Conservation (phyloP, 2,113 vertebrate species). For the Epinephelus moara region DNA sequence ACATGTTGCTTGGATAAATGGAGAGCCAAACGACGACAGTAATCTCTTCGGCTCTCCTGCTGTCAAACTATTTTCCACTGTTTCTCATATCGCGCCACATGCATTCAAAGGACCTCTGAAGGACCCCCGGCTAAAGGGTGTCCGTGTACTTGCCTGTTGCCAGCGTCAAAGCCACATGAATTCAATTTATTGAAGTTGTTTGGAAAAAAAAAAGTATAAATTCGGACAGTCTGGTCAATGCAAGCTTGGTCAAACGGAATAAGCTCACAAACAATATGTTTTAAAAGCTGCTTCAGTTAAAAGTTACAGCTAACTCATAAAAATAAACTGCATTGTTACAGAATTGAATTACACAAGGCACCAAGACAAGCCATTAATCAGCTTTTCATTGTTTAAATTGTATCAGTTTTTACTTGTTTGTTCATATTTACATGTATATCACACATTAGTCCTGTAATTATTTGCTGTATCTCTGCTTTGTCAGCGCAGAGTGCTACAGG, state of each 20-base stretch:
- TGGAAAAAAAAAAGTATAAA: neutral
- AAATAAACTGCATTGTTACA: constrained; percentile 17
- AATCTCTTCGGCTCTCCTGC: constrained; percentile 8
- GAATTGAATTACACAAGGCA: constrained; percentile 35
- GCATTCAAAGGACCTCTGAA: constrained; percentile 79
- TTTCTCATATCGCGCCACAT: constrained; percentile 81
- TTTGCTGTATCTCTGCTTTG: neutral
- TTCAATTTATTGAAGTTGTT: fast-evolving
- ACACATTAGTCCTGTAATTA: neutral
- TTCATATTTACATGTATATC: constrained; percentile 11
- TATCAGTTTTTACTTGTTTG: neutral
- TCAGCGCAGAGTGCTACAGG: neutral
- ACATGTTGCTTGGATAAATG: constrained; percentile 64
- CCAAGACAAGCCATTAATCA: constrained; percentile 16
- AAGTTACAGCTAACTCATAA: neutral
- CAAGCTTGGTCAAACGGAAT: neutral
- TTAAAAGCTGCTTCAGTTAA: neutral
- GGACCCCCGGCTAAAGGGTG: constrained; percentile 68
- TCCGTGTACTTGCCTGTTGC: constrained; percentile 66
- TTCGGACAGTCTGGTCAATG: neutral
- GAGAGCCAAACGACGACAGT: neutral
- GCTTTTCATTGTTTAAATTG: neutral
- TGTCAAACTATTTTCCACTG: constrained; percentile 50
- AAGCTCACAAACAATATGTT: neutral
- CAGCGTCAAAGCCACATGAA: neutral